phyloP scores from a whole-genome alignment of 2,888 invertebrate species.

The Erebia epiphron region DNA sequence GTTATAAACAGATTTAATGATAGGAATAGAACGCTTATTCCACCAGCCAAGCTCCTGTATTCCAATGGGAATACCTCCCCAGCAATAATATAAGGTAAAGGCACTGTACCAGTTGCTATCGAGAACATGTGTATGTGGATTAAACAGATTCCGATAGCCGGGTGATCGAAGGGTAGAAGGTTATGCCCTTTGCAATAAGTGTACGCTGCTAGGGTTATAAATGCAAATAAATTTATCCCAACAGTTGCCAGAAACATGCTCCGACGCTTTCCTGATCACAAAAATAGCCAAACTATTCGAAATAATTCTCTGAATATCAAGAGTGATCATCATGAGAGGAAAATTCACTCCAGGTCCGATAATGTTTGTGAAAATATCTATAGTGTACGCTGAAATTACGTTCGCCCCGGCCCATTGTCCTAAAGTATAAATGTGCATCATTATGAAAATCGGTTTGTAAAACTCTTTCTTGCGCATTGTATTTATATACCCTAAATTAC shows the following conservation, averaged over 20 bases:
- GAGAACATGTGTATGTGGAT: constrained; percentile 76
- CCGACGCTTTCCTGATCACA: constrained; percentile 63
- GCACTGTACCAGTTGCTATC: constrained; percentile 82
- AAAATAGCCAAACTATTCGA: constrained; percentile 60
- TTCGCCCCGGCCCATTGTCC: constrained; percentile 65
- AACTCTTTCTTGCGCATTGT: constrained; percentile 59
- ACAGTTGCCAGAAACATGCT: constrained; percentile 59
- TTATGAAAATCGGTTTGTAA: constrained; percentile 62
- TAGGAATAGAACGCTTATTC: constrained; percentile 60
- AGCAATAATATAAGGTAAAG: constrained; percentile 86
- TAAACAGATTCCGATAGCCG: constrained; percentile 54
- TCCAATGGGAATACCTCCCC: constrained; percentile 86
- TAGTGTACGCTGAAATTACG: constrained; percentile 59
- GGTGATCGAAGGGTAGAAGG: constrained; percentile 52
- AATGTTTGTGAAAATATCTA: constrained; percentile 60
- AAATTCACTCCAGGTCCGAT: constrained; percentile 54
- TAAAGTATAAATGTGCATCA: constrained; percentile 61
- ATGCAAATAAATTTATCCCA: constrained; percentile 53
- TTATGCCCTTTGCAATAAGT: constrained; percentile 51
- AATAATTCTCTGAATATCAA: constrained; percentile 63
- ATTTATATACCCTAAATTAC: constrained; percentile 50
- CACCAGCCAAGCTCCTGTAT: constrained; percentile 82
- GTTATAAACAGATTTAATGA: constrained; percentile 61
- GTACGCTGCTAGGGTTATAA: constrained; percentile 56
- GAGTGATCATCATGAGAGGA: constrained; percentile 58